Conservation (phyloP, 30 jellyfish, hydroid and myxozoan species). For the Morbakka virulenta region DNA sequence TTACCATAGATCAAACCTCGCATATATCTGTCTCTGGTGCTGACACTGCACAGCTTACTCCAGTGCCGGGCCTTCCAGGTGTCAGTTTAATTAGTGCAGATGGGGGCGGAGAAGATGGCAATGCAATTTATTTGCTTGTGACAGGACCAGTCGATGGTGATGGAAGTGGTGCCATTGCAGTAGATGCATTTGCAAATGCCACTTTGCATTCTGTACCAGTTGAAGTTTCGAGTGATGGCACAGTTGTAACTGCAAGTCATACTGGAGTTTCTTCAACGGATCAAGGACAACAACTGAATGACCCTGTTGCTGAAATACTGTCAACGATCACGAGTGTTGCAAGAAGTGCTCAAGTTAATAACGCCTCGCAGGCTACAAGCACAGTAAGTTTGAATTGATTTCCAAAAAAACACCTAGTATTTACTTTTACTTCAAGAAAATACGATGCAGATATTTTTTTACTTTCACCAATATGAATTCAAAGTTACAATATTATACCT, state of each 20-base stretch:
- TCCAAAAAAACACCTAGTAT: no score
- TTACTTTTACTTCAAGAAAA: no score
- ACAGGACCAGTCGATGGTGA: constrained; percentile 77
- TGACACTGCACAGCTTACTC: constrained; percentile 44
- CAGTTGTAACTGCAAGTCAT: constrained; percentile 40
- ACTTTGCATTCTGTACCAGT: constrained; percentile 63
- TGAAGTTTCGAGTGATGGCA: constrained; percentile 48
- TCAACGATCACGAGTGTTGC: constrained; percentile 49
- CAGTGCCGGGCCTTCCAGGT: constrained; percentile 55
- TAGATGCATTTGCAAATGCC: constrained; percentile 69
- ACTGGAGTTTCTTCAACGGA: constrained; percentile 42
- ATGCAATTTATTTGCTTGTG: constrained; percentile 67
- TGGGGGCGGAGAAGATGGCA: constrained; percentile 62
- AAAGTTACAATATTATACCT: no score
- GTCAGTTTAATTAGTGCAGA: constrained; percentile 70
- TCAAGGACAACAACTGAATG: constrained; percentile 20
- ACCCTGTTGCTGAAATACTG: constrained; percentile 59
- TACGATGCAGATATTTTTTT: no score
- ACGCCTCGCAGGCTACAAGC: background rate
- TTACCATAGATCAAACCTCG: constrained; percentile 35
- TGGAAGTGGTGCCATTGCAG: constrained; percentile 66
- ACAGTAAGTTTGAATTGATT: no score
- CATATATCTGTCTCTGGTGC: constrained; percentile 51
- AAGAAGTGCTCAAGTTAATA: background rate
- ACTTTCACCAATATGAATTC: no score